These are phyloP conservation scores for Chrysaora quinquecirrha DNA, from an alignment of 30 jellyfish, hydroid and myxozoan species.

Conservation along the genomic window DNA sequence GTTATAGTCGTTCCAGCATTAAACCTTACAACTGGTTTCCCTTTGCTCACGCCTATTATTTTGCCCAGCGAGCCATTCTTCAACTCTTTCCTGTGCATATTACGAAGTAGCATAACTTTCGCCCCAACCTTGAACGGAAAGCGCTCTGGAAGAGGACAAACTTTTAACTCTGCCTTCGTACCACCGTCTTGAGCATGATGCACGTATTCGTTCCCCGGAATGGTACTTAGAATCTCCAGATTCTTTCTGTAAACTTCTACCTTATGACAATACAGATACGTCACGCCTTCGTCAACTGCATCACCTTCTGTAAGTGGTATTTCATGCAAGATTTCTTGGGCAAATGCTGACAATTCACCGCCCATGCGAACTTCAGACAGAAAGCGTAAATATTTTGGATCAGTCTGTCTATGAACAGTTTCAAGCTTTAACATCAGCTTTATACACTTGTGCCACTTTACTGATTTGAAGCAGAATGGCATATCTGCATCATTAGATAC, in stretches of 20 bases:
- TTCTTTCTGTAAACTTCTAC: constrained; percentile 3
- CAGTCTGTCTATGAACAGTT: neutral
- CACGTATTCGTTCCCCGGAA: neutral
- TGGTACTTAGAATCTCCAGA: neutral
- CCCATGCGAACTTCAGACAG: neutral
- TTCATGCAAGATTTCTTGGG: neutral
- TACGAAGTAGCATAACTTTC: neutral
- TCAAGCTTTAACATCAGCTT: neutral
- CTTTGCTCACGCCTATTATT: neutral
- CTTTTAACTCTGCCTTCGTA: neutral
- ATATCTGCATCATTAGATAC: neutral
- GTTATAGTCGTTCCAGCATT: neutral
- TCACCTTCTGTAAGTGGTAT: neutral
- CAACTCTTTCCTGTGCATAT: neutral
- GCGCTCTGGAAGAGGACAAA: neutral
- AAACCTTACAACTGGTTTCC: neutral
- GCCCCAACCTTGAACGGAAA: neutral
- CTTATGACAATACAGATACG: neutral
- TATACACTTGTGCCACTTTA: neutral
- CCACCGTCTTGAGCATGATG: neutral
- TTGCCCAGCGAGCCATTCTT: constrained; percentile 4
- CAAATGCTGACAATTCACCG: neutral
- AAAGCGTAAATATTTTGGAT: neutral
- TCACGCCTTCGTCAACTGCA: neutral
- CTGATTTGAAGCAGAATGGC: neutral